Evolutionary conservation across 53 echinoderm and acorn worm species (phyloP), one percentile per base, ranked within the genome.

Genomic region (Echinarachnius parma): DNA sequence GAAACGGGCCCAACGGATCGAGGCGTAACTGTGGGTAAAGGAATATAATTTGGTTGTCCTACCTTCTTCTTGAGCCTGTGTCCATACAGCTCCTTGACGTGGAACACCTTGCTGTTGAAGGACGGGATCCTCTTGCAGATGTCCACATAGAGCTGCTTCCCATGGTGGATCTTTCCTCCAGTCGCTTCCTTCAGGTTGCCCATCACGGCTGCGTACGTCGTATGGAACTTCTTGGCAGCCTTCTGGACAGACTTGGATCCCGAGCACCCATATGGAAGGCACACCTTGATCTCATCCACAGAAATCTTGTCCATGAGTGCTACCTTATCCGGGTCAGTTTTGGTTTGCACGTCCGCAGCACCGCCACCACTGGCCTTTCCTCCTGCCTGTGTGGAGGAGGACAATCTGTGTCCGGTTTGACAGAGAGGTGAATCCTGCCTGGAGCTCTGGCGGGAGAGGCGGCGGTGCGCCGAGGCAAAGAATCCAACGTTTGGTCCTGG

Each of bases 81-180:
- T 62, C 87, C 87, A 31, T 82, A 82, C 46, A 82, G 53, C 54
- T 87, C 87, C 75, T 87, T 87, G 54, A 87, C 87, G 28, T 87
- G 87, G 64, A 87, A 87, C 60, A 87, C 77, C 55, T 78, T 83
- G 56, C 82, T 87, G 64, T 82, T 82, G 28, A 82, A 87, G 28
- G 82, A 53, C 10, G 87, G 87, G 61, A 87, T 57, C 78, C 82
- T 77, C 75, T 83, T 82, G 30, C 87, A 87, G 15, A 87, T 64
- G 62, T 87, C 87, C 64, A 87, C 82, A 78, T 87, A 87, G 68
- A 87, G 78, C 50, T 87, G 87, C 47, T 83, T 87, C 0, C 82
- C 83, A 46, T 78, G 78, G 39, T 72, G 72, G 32, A 74, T 74
- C 59, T 72, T 76, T 64, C 82, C 83, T 56, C 22, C n/a, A 2